Evolutionary conservation across 2,797 vertebrate species (phyloP), one percentile per base, ranked within the genome.

Genomic region (Denticeps clupeoides): DNA sequence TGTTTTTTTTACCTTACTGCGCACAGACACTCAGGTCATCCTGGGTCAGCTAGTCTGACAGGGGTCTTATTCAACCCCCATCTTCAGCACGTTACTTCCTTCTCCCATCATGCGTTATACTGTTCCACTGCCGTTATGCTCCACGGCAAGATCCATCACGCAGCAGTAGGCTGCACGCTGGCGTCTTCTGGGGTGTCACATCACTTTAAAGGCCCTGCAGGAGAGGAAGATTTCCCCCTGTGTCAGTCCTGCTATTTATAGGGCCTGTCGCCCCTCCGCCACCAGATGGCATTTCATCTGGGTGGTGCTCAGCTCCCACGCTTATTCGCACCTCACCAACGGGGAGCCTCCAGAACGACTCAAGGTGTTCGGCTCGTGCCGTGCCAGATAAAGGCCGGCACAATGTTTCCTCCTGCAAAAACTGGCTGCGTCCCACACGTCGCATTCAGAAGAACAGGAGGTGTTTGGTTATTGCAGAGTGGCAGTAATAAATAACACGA

Each of bases 211-310:
- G 3, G 32, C 27, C 27, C 37, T 2, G 4, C 5, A 13, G 5
- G 13, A 12, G 12, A 4, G 16, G 12, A 1, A 47, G 33, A 28
- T 18, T 13, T 33, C 21, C 8, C 45, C 22, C 26, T 3, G 10
- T 35, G 41, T 38, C 29, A 7, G 18, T 35, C 29, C 7, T 28
- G 12, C 13, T 55, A 55, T 43, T 49, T 44, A 49, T 55, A 47
- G 13, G 8, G 15, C 24, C 1, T 2, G 33, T 12, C 16, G 18
- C 16, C 15, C 22, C 31, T 12, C 28, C 22, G 37, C 25, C 25
- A 18, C 13, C 38, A 45, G 27, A 40, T 45, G 41, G 50, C 53
- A 49, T 45, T 56, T 55, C 28, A 49, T 45, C 40, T 47, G 28
- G 16, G 42, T 8, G 21, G 28, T 9, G 24, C 43, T 35, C 22